A percentile compares a stretch with the other conserved stretches of the same genome.
These are phyloP conservation scores for Ophion costatus DNA, from an alignment of 2,888 invertebrate genomes.

Conservation along the genomic window DNA sequence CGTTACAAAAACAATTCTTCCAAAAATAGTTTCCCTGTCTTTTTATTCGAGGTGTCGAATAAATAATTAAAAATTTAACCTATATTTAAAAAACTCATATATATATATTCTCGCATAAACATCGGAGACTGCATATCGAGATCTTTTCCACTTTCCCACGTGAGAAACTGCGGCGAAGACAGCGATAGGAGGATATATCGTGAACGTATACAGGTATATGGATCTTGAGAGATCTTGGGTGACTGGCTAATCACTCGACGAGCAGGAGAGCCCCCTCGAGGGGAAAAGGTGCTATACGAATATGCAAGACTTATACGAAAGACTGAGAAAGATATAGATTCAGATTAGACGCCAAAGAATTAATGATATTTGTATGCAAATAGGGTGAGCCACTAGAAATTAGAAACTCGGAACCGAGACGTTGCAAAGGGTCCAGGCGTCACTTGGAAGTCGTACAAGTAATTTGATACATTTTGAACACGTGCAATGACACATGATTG, in stretches of 20 bases:
- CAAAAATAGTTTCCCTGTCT: background rate
- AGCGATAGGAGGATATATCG: constrained; percentile 33
- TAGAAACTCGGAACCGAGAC: background rate
- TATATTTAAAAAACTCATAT: too few relatives aligned
- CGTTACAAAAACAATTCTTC: background rate
- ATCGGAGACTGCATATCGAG: constrained; percentile 38
- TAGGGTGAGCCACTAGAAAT: background rate
- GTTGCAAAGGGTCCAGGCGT: too few relatives aligned
- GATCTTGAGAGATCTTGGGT: constrained; percentile 40
- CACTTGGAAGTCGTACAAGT: background rate
- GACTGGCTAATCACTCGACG: constrained; percentile 61
- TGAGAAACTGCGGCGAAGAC: constrained; percentile 51
- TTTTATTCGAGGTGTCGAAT: background rate
- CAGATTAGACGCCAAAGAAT: constrained; percentile 51
- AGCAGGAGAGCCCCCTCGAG: constrained; percentile 28
- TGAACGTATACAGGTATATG: constrained; percentile 22
- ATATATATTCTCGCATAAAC: background rate
- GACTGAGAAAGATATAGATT: constrained; percentile 31
- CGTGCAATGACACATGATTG: background rate
- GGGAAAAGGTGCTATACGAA: constrained; percentile 48
- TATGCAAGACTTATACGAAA: constrained; percentile 26
- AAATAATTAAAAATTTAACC: constrained; percentile 26
- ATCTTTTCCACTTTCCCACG: constrained; percentile 64
- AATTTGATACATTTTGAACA: background rate
- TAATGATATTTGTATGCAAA: constrained; percentile 3